phyloP scores from a whole-genome alignment of 2,113 vertebrate species.

The Pyrgilauda ruficollis region DNA sequence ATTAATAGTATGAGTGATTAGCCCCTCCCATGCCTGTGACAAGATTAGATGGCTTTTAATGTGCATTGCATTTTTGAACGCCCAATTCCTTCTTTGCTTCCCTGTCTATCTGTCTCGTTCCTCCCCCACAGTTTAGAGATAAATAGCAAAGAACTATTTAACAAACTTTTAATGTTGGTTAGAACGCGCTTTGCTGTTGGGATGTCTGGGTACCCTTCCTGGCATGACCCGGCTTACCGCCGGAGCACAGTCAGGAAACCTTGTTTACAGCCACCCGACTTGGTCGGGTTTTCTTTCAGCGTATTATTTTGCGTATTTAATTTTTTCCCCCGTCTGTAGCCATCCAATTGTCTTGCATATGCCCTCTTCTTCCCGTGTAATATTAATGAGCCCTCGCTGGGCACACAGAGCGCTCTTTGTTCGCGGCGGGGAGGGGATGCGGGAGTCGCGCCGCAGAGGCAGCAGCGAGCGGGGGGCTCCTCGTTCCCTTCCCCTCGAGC shows the following conservation, averaged over 20 bases:
- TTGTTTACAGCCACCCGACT: neutral
- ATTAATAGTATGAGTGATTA: neutral
- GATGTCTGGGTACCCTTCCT: neutral
- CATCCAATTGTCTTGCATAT: neutral
- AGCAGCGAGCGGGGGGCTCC: neutral
- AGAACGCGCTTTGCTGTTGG: neutral
- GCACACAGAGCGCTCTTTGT: slow-evolving; percentile 43
- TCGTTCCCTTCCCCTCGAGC: neutral
- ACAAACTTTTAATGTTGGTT: neutral
- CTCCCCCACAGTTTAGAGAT: neutral
- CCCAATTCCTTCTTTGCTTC: neutral
- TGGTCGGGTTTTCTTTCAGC: neutral
- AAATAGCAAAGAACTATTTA: no score
- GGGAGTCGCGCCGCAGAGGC: neutral
- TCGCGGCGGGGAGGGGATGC: neutral
- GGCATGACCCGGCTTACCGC: neutral
- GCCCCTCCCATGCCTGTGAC: neutral
- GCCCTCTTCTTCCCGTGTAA: neutral
- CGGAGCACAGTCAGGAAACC: neutral
- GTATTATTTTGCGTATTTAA: neutral
- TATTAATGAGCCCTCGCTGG: neutral
- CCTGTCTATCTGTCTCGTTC: neutral
- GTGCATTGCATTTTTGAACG: neutral
- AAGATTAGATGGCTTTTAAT: neutral
- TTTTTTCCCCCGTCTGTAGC: neutral